Conservation (phyloP, 1,140 invertebrate genomes). For the Varroa destructor region DNA sequence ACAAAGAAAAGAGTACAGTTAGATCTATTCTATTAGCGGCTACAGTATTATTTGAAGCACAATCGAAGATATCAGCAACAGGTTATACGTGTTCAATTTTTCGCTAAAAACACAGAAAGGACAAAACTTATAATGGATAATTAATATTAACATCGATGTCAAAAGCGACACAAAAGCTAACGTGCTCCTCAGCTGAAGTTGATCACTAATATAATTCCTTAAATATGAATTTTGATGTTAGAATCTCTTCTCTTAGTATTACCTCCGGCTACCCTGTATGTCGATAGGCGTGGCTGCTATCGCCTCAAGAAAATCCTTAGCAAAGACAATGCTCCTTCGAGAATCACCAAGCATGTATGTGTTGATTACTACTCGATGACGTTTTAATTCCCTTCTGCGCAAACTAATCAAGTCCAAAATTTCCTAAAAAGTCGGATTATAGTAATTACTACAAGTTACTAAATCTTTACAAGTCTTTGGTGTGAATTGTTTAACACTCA, state of each 20-base stretch:
- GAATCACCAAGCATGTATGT: constrained; percentile 21
- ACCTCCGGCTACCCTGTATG: constrained; percentile 3
- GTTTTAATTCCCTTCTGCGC: constrained; percentile 7
- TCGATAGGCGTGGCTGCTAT: constrained; percentile 12
- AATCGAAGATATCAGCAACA: too few relatives aligned
- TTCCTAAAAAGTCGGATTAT: neutral
- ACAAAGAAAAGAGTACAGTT: too few relatives aligned
- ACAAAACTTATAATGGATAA: too few relatives aligned
- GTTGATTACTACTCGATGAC: constrained; percentile 5
- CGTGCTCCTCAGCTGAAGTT: too few relatives aligned
- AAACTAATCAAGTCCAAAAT: constrained; percentile 14
- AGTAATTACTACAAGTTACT: neutral
- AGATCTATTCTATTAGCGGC: too few relatives aligned
- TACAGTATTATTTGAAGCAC: too few relatives aligned
- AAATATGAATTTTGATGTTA: neutral
- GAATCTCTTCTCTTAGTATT: neutral
- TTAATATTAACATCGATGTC: too few relatives aligned
- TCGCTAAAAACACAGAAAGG: too few relatives aligned
- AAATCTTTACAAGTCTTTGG: constrained; percentile 3
- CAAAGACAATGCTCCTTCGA: constrained; percentile 25
- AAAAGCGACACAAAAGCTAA: too few relatives aligned
- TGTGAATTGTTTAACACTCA: too few relatives aligned
- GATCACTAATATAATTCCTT: too few relatives aligned
- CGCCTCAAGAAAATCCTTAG: constrained; percentile 16
- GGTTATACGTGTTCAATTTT: too few relatives aligned